Conservation (phyloP, 2,888 invertebrate species). For the Clostera curtula region DNA sequence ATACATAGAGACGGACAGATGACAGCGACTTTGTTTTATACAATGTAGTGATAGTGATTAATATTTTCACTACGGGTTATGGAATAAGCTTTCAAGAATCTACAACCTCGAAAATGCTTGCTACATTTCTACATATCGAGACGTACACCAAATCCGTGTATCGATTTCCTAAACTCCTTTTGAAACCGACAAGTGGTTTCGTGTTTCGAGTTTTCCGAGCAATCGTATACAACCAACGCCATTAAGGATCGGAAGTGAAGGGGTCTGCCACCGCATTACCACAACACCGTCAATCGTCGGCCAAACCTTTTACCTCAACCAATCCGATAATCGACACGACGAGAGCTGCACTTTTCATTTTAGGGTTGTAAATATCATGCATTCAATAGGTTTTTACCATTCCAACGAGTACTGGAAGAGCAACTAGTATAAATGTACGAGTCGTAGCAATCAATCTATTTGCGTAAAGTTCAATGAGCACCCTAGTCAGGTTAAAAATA, state of each 20-base stretch:
- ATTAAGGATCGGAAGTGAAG: constrained; percentile 30
- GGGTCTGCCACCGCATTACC: constrained; percentile 19
- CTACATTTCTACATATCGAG: too few species aligned
- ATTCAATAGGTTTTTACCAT: too few species aligned
- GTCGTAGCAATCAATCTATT: constrained; percentile 34
- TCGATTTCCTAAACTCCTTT: not conserved
- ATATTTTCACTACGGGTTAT: too few species aligned
- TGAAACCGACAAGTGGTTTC: not conserved
- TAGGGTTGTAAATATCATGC: too few species aligned
- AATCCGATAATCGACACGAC: not conserved
- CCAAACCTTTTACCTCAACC: not conserved
- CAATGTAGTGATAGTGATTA: too few species aligned
- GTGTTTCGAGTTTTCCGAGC: constrained; percentile 18
- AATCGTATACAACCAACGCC: constrained; percentile 13
- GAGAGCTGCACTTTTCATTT: not conserved
- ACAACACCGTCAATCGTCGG: constrained; percentile 6
- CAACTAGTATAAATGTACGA: constrained; percentile 20
- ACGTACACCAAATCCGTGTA: too few species aligned
- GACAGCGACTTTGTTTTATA: too few species aligned
- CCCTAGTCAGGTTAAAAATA: constrained; percentile 32
- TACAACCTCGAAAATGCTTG: too few species aligned
- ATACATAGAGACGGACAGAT: too few species aligned
- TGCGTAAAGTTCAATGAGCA: constrained; percentile 48
- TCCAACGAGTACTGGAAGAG: not conserved
- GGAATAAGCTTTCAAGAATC: too few species aligned